Percentiles rank a stretch among this genome's conserved stretches.
Evolutionary conservation across 2,113 vertebrate species (phyloP).

Genomic region (Micronycteris hirsuta): DNA sequence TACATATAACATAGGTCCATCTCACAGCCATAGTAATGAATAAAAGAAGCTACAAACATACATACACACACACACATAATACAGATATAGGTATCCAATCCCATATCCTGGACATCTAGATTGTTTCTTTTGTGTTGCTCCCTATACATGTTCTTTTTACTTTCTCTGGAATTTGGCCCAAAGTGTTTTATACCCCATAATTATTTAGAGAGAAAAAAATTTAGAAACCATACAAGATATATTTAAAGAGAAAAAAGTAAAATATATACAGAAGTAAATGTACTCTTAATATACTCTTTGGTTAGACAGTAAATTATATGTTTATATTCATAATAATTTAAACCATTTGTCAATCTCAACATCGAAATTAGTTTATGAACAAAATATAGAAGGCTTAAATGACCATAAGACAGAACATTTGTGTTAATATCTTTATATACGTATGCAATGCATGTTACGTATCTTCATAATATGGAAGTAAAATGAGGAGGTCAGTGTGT

Average conservation of each 20-base stretch:
- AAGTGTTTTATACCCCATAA: not conserved
- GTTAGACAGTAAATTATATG: not conserved
- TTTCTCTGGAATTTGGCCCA: not conserved
- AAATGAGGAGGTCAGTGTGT: not conserved
- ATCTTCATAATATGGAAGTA: not conserved
- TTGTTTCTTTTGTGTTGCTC: not conserved
- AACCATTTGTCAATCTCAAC: not conserved
- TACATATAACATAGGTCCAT: not conserved
- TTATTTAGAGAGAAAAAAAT: not conserved
- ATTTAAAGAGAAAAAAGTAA: not conserved
- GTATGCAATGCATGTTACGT: not conserved
- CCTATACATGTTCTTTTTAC: not conserved
- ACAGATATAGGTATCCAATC: not conserved
- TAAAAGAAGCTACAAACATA: not conserved
- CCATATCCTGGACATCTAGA: not conserved
- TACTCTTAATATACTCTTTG: not conserved
- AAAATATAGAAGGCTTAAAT: not conserved
- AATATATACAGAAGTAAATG: not conserved
- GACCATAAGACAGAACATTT: not conserved
- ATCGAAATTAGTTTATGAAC: not conserved
- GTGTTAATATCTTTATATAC: not conserved
- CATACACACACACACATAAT: not conserved
- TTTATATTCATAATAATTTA: not conserved
- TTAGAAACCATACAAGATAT: not conserved
- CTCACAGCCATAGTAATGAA: not conserved